These are phyloP conservation scores for Chaetogeoica ovagalla DNA, from an alignment of 2,888 invertebrate species.

Conservation along the genomic window DNA sequence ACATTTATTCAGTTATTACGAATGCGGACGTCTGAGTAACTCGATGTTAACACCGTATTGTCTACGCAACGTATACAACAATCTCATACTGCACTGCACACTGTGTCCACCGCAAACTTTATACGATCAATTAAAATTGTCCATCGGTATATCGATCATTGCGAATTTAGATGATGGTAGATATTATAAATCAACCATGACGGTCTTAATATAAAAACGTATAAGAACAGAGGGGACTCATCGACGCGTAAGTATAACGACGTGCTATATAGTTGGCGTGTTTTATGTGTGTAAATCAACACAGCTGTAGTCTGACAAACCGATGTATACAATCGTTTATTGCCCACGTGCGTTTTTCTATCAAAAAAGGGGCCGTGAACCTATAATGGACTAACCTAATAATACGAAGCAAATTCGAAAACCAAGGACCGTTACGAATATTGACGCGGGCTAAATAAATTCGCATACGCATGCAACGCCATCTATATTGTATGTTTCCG, in stretches of 20 bases:
- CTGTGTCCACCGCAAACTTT: no score
- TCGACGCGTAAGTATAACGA: not conserved
- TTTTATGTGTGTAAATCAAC: not conserved
- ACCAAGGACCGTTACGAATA: no score
- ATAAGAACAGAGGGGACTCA: not conserved
- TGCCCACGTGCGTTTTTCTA: slow-evolving; percentile 7
- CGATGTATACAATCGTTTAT: not conserved
- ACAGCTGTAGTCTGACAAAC: not conserved
- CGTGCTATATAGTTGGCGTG: not conserved
- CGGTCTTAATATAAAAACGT: not conserved
- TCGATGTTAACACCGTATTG: no score
- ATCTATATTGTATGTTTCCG: not conserved
- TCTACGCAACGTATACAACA: no score
- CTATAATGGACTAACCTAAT: not conserved
- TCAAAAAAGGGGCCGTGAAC: not conserved
- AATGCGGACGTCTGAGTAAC: no score
- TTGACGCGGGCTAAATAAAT: no score
- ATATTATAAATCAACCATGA: not conserved
- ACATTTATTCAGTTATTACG: no score
- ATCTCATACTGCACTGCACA: no score
- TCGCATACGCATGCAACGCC: no score
- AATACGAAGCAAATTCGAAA: not conserved
- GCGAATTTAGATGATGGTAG: no score
- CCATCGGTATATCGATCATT: no score
- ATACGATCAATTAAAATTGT: no score